A percentile compares a stretch with the other conserved stretches of the same genome.
These are phyloP conservation scores for Portevinia maculata DNA, from an alignment of 2,888 invertebrate genomes.

Conservation along the genomic window DNA sequence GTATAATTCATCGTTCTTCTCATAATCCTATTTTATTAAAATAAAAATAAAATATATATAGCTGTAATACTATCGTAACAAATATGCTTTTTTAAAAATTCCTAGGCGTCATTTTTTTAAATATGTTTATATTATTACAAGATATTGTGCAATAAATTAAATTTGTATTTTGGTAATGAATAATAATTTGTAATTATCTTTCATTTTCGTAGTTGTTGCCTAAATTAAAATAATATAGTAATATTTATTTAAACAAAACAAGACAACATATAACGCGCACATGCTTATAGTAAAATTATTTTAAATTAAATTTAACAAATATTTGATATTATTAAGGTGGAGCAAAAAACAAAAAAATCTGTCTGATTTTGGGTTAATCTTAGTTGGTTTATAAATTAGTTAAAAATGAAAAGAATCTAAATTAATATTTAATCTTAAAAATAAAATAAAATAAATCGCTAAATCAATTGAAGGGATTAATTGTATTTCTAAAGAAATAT, in stretches of 20 bases:
- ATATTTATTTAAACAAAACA: conserved; percentile 52
- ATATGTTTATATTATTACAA: conserved; percentile 45
- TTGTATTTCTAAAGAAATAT: conserved; percentile 63
- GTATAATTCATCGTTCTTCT: conserved; percentile 50
- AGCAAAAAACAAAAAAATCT: conserved; percentile 36
- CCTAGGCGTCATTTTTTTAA: conserved; percentile 38
- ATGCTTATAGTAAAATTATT: conserved; percentile 72
- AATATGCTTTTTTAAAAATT: conserved; percentile 48
- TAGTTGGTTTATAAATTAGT: conserved; percentile 68
- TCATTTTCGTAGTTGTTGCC: conserved; percentile 61
- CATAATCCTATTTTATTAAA: conserved; percentile 57
- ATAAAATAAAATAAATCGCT: conserved; percentile 42
- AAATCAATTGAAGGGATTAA: conserved; percentile 61
- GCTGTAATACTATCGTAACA: conserved; percentile 49
- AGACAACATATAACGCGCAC: conserved; percentile 60
- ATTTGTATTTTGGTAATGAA: conserved; percentile 46
- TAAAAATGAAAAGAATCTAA: conserved; percentile 55
- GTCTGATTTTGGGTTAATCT: conserved; percentile 71
- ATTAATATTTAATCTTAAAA: conserved; percentile 49
- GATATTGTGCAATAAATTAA: conserved; percentile 56
- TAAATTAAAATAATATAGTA: conserved; percentile 52
- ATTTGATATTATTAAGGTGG: conserved; percentile 58
- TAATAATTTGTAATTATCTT: conserved; percentile 42
- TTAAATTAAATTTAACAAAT: conserved; percentile 42
- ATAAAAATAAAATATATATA: conserved; percentile 42